These are phyloP conservation scores for Serinus canaria DNA, from an alignment of 2,113 vertebrate genomes.

Conservation along the genomic window DNA sequence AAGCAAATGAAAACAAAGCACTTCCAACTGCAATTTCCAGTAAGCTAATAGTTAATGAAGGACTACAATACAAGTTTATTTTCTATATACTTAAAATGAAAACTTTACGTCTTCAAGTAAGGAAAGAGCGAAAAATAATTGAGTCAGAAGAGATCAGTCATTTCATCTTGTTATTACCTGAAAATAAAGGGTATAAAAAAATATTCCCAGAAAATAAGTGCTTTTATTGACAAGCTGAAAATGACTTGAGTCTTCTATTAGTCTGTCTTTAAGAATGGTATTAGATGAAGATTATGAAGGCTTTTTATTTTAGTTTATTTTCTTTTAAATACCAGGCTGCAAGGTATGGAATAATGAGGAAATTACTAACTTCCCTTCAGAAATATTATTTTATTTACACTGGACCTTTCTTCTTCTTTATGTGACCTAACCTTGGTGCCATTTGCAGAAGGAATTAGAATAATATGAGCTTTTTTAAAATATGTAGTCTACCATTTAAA, in stretches of 20 bases:
- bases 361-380: neutral
- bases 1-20: neutral
- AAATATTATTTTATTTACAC: neutral
- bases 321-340: neutral
- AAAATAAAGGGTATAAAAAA: neutral
- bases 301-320: neutral
- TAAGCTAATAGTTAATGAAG: neutral
- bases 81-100: neutral
- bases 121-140: neutral
- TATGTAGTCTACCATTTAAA: accelerated
- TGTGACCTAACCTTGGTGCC: neutral
- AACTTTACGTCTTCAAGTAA: neutral
- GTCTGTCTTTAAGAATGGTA: neutral
- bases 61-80: neutral
- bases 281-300: neutral
- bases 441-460: neutral
- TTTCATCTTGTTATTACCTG: neutral
- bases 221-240: neutral
- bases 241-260: accelerated
- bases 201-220: neutral
- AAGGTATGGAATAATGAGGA: neutral
- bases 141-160: neutral
- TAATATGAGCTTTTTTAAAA: neutral
- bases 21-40: neutral
- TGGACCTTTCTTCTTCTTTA: neutral